Evolutionary conservation across 2,113 vertebrate genomes (phyloP), one percentile per base, ranked within the genome.

Genomic region (Alces alces): DNA sequence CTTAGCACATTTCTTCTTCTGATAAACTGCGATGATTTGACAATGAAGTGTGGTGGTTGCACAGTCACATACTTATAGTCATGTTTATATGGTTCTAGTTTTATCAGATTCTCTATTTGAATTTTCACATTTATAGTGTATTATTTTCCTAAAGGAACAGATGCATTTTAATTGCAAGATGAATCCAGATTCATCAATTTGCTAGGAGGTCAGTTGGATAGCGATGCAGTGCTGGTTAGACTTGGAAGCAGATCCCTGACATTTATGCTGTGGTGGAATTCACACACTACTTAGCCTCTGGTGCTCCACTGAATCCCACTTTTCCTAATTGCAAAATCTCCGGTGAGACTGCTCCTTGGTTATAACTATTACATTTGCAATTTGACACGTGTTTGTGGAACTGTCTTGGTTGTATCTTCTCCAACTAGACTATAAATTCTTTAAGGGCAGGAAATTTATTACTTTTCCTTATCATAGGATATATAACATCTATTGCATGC

Each of bases 91-190:
- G 36, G 27, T 83, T 55, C 57, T 73, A 45, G 36, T 87, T 87
- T 93, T 88, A 86, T 89, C 23, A 60, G 52, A 4, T 55, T 64
- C 11, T 88, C 12, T 86, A 7, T n/a, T 90, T 73, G 95, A 80
- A 87, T 70, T 91, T 80, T 16, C 9, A 96, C 13, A 78, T 36
- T 58, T 82, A 47, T 7, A 17, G 0, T n/a, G 33, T 30, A 57
- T 36, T 87, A 33, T 83, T 94, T 95, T 55, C 14, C 36, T 43
- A 87, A 58, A 36, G 6, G 2, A 70, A 50, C 10, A 43, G 19
- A 52, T 55, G 14, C 2, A 78, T 76, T 91, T 96, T 82, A 91
- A 91, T 16, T 50, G 28, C 30, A 10, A 82, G 11, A 70, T 82
- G 28, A 91, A 57, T 88, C 2, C 30, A 94, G 52, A 28, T 82